Conservation (phyloP, 2,113 vertebrate species). For the Grallaria varia region DNA sequence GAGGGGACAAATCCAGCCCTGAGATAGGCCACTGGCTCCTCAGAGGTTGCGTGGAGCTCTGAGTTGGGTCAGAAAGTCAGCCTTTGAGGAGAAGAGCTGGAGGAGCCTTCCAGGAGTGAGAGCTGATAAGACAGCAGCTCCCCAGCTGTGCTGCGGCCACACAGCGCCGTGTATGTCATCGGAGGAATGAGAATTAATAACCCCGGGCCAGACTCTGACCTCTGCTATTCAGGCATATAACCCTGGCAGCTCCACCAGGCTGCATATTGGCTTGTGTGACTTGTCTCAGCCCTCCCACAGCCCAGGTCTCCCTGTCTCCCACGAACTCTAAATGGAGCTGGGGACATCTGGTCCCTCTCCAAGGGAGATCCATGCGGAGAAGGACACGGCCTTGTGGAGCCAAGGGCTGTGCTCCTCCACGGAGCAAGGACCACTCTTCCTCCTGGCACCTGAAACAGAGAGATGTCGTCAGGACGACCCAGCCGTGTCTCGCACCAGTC, state of each 20-base stretch:
- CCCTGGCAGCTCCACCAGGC: neutral
- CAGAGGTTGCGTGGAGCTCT: neutral
- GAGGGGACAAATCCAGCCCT: constrained; percentile 32
- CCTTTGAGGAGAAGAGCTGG: constrained; percentile 43
- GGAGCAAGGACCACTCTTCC: neutral
- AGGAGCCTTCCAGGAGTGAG: constrained; percentile 51
- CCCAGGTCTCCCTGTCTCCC: neutral
- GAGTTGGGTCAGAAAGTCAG: neutral
- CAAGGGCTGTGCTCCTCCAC: neutral
- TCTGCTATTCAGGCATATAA: neutral
- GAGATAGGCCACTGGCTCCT: constrained; percentile 42
- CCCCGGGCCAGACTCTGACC: constrained; percentile 32
- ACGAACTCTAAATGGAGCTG: fast-evolving
- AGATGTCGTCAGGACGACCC: neutral
- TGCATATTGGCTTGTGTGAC: neutral
- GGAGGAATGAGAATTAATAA: constrained; percentile 14
- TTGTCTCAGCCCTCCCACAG: neutral
- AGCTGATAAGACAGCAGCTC: constrained; percentile 53
- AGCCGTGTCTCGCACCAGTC: neutral
- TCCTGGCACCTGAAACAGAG: neutral
- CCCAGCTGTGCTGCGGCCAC: constrained; percentile 47
- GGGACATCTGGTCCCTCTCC: neutral
- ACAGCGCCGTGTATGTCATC: neutral
- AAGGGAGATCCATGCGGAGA: neutral
- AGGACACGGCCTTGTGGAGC: fast-evolving